Base-by-base conservation (phyloP, 2,888 invertebrate genomes). In the Tanypteryx hageni region DNA sequence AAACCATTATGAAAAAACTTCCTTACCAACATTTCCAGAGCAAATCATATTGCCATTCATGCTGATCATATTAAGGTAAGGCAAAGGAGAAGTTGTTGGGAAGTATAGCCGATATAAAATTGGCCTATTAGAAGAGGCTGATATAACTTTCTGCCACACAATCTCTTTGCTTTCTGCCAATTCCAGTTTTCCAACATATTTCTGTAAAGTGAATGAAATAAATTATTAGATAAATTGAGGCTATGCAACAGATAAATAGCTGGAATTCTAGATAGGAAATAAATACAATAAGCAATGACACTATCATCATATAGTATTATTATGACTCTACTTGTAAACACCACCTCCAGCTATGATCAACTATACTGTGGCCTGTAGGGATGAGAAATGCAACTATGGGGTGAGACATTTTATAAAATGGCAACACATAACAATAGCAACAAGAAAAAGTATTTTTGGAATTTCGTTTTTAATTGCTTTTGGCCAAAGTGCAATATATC, bases 131-230 rank as follows among this genome's bases (percentile, higher is more conserved):
- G n/a, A 31, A 2, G 61, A 44, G 2, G 64, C 89, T 11, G 31
- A 44, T 31, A 89, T 61, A 1, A 89, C 68, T 89, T 89, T 89
- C 16, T 64, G 61, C 27, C 61, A 64, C 8, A 89, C 89, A 61
- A 18, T 18, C 9, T 89, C 27, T 44, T 89, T 89, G 44, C 44
- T 64, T 58, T 89, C 89, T 64, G 64, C 89, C 11, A 89, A 44
- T 44, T 89, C 89, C 44, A 89, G 18, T 44, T 64, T 64, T 44
- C 89, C 89, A n/a, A 89, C 89, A 89, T 89, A 89, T 58, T 89
- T 89, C 89, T 89, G 59, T 7, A 68, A 44, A 68, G 44, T 64
- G 64, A 64, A 44, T 0, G 0, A 44, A 3, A 4, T 0, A 18
- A 44, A 0, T 18, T 11, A n/a, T n/a, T 44, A 31, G 22, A 76